A percentile compares a stretch with the other conserved stretches of the same genome.
These are phyloP conservation scores for Urosaurus nigricauda DNA, from an alignment of 2,797 vertebrate genomes.

Conservation along the genomic window DNA sequence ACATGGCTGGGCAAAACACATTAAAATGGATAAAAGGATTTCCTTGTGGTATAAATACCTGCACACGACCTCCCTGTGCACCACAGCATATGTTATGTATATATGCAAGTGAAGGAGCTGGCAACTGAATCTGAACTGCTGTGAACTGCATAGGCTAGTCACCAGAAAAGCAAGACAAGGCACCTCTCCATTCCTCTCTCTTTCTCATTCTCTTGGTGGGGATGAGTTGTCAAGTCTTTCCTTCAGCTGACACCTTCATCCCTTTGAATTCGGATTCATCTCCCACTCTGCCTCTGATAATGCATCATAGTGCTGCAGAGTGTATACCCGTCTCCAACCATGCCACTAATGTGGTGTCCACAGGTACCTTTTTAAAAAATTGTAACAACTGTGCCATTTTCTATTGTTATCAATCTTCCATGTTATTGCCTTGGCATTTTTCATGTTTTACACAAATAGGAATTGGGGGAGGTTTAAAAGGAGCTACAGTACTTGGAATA, in stretches of 20 bases:
- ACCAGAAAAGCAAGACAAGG: slow-evolving; percentile 47
- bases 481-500: background rate
- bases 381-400: background rate
- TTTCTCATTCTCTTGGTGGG: slow-evolving; percentile 67
- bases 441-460: background rate
- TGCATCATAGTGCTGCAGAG: slow-evolving; percentile 92
- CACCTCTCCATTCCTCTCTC: slow-evolving; percentile 48
- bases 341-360: slow-evolving; percentile 90
- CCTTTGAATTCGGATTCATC: slow-evolving; percentile 88
- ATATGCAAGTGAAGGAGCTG: slow-evolving; percentile 78
- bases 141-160: slow-evolving; percentile 8
- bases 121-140: slow-evolving; percentile 56
- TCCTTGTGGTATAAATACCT: slow-evolving; percentile 92
- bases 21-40: slow-evolving; percentile 89
- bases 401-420: slow-evolving; percentile 9
- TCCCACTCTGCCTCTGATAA: slow-evolving; percentile 90
- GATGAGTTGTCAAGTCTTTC: slow-evolving; percentile 95
- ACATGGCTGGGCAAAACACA: slow-evolving; percentile 82
- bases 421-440: slow-evolving; percentile 11
- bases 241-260: slow-evolving; percentile 88
- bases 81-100: slow-evolving; percentile 75
- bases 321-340: slow-evolving; percentile 91
- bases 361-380: slow-evolving; percentile 84
- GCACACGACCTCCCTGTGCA: slow-evolving; percentile 83
- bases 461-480: background rate